Conservation (phyloP, 2,113 vertebrate species). For the Brachionichthys hirsutus region DNA sequence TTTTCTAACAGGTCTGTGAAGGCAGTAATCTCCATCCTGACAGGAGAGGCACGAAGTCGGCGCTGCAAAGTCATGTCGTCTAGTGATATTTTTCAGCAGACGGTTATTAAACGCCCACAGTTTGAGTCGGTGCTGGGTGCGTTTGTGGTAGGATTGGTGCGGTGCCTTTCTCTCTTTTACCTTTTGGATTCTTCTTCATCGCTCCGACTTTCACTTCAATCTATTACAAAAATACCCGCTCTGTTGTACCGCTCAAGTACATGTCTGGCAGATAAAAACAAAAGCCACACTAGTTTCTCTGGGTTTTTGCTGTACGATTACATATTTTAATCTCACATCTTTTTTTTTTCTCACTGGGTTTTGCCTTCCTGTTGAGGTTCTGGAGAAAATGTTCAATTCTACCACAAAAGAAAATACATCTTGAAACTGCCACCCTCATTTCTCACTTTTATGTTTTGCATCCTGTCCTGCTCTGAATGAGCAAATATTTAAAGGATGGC, state of each 20-base stretch:
- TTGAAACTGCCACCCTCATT: not conserved
- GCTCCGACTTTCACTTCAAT: conserved; percentile 20
- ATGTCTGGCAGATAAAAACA: conserved; percentile 4
- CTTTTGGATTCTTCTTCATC: conserved; percentile 3
- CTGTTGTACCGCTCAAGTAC: not conserved
- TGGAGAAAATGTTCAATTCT: conserved; percentile 23
- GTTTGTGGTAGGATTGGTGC: not conserved
- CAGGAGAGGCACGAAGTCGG: not conserved
- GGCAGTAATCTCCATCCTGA: not conserved
- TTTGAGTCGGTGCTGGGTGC: not conserved
- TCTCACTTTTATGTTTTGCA: conserved; percentile 1
- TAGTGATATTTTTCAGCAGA: not conserved
- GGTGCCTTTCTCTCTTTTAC: conserved; percentile 7
- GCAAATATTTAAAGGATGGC: conserved; percentile 63
- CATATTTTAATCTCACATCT: conserved; percentile 13
- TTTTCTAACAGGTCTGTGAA: not conserved
- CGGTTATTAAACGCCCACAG: conserved; percentile 2
- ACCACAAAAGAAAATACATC: not conserved
- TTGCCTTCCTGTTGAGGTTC: conserved; percentile 7
- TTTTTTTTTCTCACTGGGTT: conserved; percentile 1
- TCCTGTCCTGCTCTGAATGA: conserved; percentile 37
- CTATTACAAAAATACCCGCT: not conserved
- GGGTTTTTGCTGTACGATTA: not conserved
- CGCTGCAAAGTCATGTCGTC: not conserved
- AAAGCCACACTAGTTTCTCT: not conserved